Evolutionary conservation across 1,140 invertebrate genomes (phyloP), one percentile per base, ranked within the genome.

Genomic region (Brachionus calyciflorus): DNA sequence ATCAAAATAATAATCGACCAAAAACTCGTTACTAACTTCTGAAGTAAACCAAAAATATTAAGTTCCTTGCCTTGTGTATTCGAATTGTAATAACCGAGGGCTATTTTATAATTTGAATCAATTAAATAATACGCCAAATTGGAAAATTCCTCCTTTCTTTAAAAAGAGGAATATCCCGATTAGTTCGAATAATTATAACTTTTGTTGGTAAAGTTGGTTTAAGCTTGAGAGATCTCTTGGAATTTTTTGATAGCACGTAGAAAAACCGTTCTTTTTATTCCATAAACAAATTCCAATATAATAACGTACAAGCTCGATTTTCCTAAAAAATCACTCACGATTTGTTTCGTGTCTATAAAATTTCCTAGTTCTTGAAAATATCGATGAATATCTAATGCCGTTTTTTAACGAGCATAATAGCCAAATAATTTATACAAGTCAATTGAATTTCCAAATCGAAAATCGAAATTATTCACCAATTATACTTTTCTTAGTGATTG

Each of bases 281-380:
- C 24, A 65, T 21, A 65, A 46, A 41, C 60, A 65, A 24, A 65
- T 65, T 41, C 60, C 60, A 65, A 65, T 65, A 26, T 46, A 65
- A 19, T 65, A 65, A 4, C 40, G 17, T 3, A 37, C 60, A 3
- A 65, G 21, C 44, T 65, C 60, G 33, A 28, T 3, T 41, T 21
- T 14, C 21, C 24, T 2, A 65, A 41, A 26, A 37, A 41, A 17
- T 65, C 60, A 19, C 44, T 44, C 2, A 65, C 40, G 17, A 65
- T 65, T 44, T 41, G 40, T 6, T 65, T 65, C 0, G 44, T 19
- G 44, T 65, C 60, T 3, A 30, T 30, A 44, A 7, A 4, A 21
- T 65, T 17, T 60, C 55, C 0, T 21, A 7, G 24, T 65, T 65
- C 12, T 65, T 65, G 37, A 65, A 44, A 65, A 65, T 65, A 30